phyloP scores from a whole-genome alignment of 1,140 invertebrate genomes.

The honey bee (Apis mellifera) region Amel_HAv3.1 CM009931.2:20830501-20831000 shows the following conservation, averaged over 20 bases:
- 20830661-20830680: constrained; percentile 68
- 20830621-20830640: constrained; percentile 73
- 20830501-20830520: constrained; percentile 53
- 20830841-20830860: too few relatives aligned
- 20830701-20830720: neutral
- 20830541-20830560: constrained; percentile 71
- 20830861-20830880: too few relatives aligned
- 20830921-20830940: too few relatives aligned
- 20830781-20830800: too few relatives aligned
- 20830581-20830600: constrained; percentile 8
- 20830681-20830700: constrained; percentile 25
- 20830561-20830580: constrained; percentile 75
- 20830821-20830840: too few relatives aligned
- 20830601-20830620: constrained; percentile 67
- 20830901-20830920: too few relatives aligned
- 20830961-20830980: too few relatives aligned
- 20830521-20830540: constrained; percentile 71
- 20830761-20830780: too few relatives aligned
- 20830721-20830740: neutral
- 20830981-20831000: too few relatives aligned
- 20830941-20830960: too few relatives aligned
- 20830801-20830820: too few relatives aligned
- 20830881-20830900: too few relatives aligned
- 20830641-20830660: constrained; percentile 53
- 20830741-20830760: constrained; percentile 21